A percentile compares a stretch with the other conserved stretches of the same genome.
These are phyloP conservation scores for Megaceryle torquata DNA, from an alignment of 2,113 vertebrate genomes.

Conservation along the genomic window DNA sequence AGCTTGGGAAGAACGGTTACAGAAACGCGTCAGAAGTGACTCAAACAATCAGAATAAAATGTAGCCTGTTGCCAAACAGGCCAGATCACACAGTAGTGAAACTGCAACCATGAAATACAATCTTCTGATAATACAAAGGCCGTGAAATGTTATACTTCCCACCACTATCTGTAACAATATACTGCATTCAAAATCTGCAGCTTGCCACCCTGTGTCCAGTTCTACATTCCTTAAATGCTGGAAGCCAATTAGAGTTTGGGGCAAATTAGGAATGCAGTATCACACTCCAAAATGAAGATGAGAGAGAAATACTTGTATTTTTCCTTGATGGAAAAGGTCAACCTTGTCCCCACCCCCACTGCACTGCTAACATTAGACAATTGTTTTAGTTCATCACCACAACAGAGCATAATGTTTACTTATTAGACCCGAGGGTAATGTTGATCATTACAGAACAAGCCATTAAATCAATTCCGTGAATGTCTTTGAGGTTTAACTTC, in stretches of 20 bases:
- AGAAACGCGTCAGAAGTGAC: background rate
- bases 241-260: constrained; percentile 22
- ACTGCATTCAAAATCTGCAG: constrained; percentile 14
- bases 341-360: constrained; percentile 11
- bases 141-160: constrained; percentile 25
- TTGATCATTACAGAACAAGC: constrained; percentile 63
- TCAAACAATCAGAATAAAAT: background rate
- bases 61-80: background rate
- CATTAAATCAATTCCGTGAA: constrained; percentile 68
- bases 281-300: constrained; percentile 27
- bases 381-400: constrained; percentile 66
- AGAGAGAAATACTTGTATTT: constrained; percentile 37
- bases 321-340: constrained; percentile 63
- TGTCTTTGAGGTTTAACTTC: constrained; percentile 58
- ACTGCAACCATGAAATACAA: background rate
- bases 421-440: constrained; percentile 65
- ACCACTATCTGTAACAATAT: constrained; percentile 4
- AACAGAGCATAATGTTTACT: constrained; percentile 64
- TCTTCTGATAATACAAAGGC: background rate
- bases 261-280: constrained; percentile 54
- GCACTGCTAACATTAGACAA: constrained; percentile 51
- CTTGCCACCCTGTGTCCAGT: constrained; percentile 5
- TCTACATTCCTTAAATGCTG: constrained; percentile 27
- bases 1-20: background rate
- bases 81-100: constrained; percentile 3